Evolutionary conservation across 2,888 invertebrate species (phyloP), one percentile per base, ranked within the genome.

Genomic region (Drosophila prolongata): DNA sequence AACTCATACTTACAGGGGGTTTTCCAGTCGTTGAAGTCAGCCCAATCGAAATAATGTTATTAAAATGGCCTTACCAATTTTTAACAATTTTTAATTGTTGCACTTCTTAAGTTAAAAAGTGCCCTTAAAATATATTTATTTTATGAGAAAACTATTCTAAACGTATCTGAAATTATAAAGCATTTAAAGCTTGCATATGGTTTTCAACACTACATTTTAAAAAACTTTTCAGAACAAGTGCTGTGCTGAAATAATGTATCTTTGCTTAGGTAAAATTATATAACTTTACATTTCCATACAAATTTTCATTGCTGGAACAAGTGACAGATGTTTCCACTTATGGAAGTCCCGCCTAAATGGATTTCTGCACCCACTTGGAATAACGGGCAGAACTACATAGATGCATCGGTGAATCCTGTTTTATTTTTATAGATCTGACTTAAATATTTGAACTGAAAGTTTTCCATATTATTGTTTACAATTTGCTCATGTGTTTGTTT

Each of bases 341-440:
- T 46, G 1, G 5, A 46, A 14, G 30, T 43, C 24, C 42, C 42
- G 10, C 16, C 10, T 35, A 9, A 35, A 16, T 10, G 16, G 5
- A 4, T 16, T 16, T 42, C 19, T 19, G 3, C 16, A 16, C 16
- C 14, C 14, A 42, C 16, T 16, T 5, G 55, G 57, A 61, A 56
- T 57, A 62, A 37, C 42, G 49, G 42, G 19, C 30, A 30, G 14
- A 46, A 30, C 27, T 49, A 58, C 44, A 52, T 71, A 58, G 44
- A 52, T 71, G 78, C 71, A 54, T 64, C 50, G 9, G 42, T 46
- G 19, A 13, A 62, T 47, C 40, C 62, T 61, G 38, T 38, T 40
- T 47, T 61, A 61, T 38, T 47, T 62, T 35, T 14, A 24, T 34
- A 10, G 40, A 10, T 14, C 64, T 16, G 16, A 42, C 27, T 19